Evolutionary conservation across 2,113 vertebrate genomes (phyloP), one percentile per base, ranked within the genome.

Genomic region (Paracyprichromis sp.): DNA sequence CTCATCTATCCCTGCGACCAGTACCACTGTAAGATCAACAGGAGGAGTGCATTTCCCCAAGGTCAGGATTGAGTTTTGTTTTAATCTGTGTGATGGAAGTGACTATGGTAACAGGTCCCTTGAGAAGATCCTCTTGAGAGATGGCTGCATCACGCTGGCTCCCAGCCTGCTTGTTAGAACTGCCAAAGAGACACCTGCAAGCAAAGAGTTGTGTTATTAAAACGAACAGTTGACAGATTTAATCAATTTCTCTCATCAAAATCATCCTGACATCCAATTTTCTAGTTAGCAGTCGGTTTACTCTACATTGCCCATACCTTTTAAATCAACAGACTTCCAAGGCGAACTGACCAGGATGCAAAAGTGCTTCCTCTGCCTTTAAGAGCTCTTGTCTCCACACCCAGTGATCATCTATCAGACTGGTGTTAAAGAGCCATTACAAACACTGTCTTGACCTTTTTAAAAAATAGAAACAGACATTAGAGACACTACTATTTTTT

Each of bases 101-200:
- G 93, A 90, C 95, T 90, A 96, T 86, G 96, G 95, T 88, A 96
- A 96, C 95, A 69, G 38, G 83, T 91, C 95, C 90, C 94, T 19
- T 10, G 93, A 92, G 95, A 59, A 29, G 40, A 53, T 56, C 43
- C 52, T 87, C 80, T 90, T 93, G 88, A 81, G 92, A 84, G 87
- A 80, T 82, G 83, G 71, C 69, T 89, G 86, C 69, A 56, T 86
- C 93, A 82, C 14, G 24, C 59, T 50, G 56, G 52, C 82, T 89
- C 63, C 89, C 38, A 78, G 43, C 13, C 56, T 63, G 56, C 54
- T 80, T 50, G 71, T 80, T 80, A 40, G 34, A 59, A 83, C 80
- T 24, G 59, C n/a, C 12, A 26, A 79, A 36, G 31, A 84, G 31
- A 71, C 66, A 85, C 83, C 66, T 59, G 34, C 26, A 86, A 83